phyloP scores from a whole-genome alignment of 1,140 invertebrate species.

The Drosophila baimaii region DNA sequence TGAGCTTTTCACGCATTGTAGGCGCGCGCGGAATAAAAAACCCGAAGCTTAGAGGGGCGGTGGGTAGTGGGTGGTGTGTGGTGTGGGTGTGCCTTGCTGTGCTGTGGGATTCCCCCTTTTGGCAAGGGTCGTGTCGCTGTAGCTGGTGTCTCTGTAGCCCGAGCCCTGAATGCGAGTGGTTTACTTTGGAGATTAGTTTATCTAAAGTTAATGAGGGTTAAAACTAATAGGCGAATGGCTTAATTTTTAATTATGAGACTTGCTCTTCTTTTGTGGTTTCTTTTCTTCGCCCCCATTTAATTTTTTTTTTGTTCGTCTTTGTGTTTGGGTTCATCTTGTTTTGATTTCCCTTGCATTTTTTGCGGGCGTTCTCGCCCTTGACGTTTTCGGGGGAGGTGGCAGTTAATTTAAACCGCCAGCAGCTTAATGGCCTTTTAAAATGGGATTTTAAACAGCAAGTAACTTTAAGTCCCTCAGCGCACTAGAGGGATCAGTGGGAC shows the following conservation, averaged over 20 bases:
- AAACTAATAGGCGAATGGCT: constrained; percentile 83
- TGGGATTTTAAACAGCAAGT: constrained; percentile 54
- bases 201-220: constrained; percentile 83
- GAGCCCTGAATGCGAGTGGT: constrained; percentile 74
- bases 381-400: constrained; percentile 52
- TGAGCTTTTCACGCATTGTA: constrained; percentile 81
- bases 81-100: not conserved
- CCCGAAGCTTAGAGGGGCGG: constrained; percentile 16
- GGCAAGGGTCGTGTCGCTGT: constrained; percentile 63
- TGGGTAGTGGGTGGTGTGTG: not conserved
- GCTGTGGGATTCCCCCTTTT: constrained; percentile 32
- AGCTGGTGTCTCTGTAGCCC: constrained; percentile 36
- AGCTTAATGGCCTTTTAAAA: constrained; percentile 55
- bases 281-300: constrained; percentile 44
- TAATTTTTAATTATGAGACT: constrained; percentile 83
- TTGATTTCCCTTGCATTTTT: constrained; percentile 31
- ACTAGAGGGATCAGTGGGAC: constrained; percentile 7
- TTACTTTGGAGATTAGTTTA: constrained; percentile 83
- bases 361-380: constrained; percentile 35
- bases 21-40: constrained; percentile 63
- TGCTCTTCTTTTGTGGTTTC: constrained; percentile 61
- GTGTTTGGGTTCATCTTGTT: constrained; percentile 33
- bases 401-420: constrained; percentile 72
- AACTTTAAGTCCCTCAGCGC: constrained; percentile 37
- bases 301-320: constrained; percentile 31